Base-by-base conservation (phyloP, 2,113 vertebrate genomes). In the Tachysurus fulvidraco region DNA sequence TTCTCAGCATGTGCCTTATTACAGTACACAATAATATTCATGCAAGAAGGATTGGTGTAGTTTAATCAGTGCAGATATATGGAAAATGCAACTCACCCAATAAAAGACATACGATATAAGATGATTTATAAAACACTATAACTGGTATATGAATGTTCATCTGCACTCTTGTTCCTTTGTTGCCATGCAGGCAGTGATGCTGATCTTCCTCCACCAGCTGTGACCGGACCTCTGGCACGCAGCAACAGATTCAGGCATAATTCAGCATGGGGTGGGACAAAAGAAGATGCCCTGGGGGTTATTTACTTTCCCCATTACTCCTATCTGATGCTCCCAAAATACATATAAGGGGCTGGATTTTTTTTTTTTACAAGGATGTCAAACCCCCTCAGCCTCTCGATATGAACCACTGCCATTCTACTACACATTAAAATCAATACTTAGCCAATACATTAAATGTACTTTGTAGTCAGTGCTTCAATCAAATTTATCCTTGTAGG, bases 181-280 rank as follows among this genome's bases (percentile, higher is more conserved):
- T 78, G 59, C 65, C 46, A 44, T 55, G 5, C 55, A 87, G 86
- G 88, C 74, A 67, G 25, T 81, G 86, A 81, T 81, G 83, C 81
- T 83, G 30, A 60, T n/a, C n/a, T 81, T 83, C 81, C 83, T 60
- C 16, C 21, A 59, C 73, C 76, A 65, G 83, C 73, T 83, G 44
- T 23, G 30, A 30, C 25, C 52, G 5, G 86, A 77, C 21, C 2
- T 6, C 50, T 41, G 46, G 36, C 36, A 23, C 19, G 14, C 57
- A 25, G 57, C 62, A 23, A 69, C 54, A 23, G 83, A 83, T 55
- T 36, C 69, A 85, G 71, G 77, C 19, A 76, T 23, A 83, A 69
- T 57, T 73, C 64, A 82, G 83, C 41, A 41, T 79, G 59, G 16
- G 30, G 46, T 81, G 28, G 60, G 64, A 44, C 23, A 54, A 71